Percentiles rank a stretch among this genome's conserved stretches.
Conservation (phyloP, 1,140 invertebrate genomes). For the Eurytemora carolleeae region DNA sequence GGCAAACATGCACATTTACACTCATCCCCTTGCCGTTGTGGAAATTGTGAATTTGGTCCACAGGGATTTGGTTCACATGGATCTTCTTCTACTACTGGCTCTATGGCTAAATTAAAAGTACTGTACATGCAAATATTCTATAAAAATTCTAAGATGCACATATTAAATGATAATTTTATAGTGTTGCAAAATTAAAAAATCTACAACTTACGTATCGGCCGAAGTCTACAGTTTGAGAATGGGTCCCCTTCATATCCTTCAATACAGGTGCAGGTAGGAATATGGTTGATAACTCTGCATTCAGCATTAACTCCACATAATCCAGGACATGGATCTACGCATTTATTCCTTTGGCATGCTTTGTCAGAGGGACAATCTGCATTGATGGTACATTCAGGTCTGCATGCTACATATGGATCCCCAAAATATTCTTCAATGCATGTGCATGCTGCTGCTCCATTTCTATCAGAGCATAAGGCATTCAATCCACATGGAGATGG, state of each 20-base stretch:
- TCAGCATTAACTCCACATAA: constrained; percentile 56
- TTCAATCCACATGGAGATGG: constrained; percentile 54
- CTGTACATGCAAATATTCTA: not conserved
- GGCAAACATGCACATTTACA: constrained; percentile 42
- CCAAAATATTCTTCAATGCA: constrained; percentile 40
- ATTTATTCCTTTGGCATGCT: constrained; percentile 55
- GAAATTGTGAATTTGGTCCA: constrained; percentile 45
- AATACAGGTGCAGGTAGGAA: constrained; percentile 50
- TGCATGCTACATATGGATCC: constrained; percentile 49
- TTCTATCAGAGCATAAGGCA: constrained; percentile 42
- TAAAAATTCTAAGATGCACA: not conserved
- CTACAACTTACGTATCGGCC: not conserved
- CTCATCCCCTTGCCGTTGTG: constrained; percentile 40
- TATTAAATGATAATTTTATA: not conserved
- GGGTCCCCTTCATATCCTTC: constrained; percentile 57
- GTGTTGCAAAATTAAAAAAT: not conserved
- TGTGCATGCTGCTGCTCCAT: constrained; percentile 39
- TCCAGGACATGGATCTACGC: constrained; percentile 54
- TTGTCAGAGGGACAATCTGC: constrained; percentile 49
- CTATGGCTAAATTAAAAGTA: not conserved
- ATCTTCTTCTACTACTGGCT: constrained; percentile 20
- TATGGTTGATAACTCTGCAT: constrained; percentile 48
- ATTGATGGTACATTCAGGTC: constrained; percentile 50
- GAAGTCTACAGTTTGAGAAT: constrained; percentile 40
- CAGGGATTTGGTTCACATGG: constrained; percentile 42